A percentile compares a stretch with the other conserved stretches of the same genome.
phyloP scores from a whole-genome alignment of 2,113 vertebrate genomes.

The Epinephelus moara region DNA sequence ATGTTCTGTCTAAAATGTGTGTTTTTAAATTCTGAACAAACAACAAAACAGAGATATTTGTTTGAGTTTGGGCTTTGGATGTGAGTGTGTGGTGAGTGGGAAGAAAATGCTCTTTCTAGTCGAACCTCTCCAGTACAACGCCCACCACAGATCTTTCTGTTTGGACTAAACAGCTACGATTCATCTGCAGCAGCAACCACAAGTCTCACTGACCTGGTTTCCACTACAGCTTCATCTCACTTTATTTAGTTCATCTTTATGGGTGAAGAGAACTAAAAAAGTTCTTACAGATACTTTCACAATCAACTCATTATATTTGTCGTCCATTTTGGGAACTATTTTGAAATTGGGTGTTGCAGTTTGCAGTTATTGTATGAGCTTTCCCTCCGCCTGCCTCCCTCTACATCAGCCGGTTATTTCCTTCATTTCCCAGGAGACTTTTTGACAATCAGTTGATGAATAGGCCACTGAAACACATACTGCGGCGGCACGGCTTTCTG shows the following conservation, averaged over 20 bases:
- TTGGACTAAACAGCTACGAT: not conserved
- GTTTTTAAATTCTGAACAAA: not conserved
- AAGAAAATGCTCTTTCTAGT: not conserved
- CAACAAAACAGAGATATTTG: not conserved
- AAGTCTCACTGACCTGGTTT: conserved; percentile 27
- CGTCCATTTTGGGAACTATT: not conserved
- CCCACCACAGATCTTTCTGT: not conserved
- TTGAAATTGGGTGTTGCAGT: not conserved
- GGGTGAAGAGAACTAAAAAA: not conserved
- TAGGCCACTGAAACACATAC: not conserved
- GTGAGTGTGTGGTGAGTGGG: conserved; percentile 6
- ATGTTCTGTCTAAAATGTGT: not conserved
- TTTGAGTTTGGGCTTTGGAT: not conserved
- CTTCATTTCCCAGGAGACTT: not conserved
- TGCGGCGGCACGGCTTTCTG: not conserved
- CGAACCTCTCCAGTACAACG: not conserved
- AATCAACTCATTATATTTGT: not conserved
- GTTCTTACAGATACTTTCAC: no score
- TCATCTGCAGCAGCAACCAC: conserved; percentile 21
- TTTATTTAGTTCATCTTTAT: not conserved
- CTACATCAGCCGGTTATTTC: not conserved
- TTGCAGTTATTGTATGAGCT: not conserved
- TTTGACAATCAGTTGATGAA: not conserved
- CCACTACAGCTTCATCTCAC: not conserved
- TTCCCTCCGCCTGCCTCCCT: not conserved